Evolutionary conservation across 2,113 vertebrate genomes (phyloP).

Genomic region (Copsychus sechellarum): DNA sequence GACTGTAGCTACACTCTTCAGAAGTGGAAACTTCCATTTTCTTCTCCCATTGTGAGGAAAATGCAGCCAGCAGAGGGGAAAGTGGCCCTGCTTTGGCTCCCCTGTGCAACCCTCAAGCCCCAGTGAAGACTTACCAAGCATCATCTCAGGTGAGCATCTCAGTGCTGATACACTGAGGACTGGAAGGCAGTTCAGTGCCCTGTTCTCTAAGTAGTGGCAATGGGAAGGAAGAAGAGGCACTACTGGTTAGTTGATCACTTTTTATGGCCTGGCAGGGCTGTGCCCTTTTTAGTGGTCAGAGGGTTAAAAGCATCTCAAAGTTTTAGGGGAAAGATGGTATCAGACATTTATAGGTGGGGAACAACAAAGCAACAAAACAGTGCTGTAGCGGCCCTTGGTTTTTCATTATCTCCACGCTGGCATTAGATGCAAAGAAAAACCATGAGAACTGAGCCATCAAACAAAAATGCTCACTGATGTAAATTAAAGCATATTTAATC

Average conservation of each 20-base stretch:
- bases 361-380: background rate
- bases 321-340: background rate
- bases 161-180: background rate
- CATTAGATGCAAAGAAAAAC: background rate
- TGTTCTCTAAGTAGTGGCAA: background rate
- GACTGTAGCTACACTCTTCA: background rate
- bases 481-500: background rate
- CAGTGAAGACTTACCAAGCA: background rate
- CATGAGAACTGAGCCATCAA: background rate
- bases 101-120: background rate
- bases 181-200: background rate
- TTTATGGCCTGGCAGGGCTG: background rate
- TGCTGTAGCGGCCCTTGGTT: background rate
- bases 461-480: background rate
- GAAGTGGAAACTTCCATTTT: background rate
- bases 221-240: background rate
- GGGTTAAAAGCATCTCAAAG: background rate
- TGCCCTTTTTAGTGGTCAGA: background rate
- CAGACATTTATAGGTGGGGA: background rate
- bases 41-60: background rate
- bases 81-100: background rate
- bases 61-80: background rate
- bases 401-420: background rate
- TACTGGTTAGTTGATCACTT: background rate
- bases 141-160: background rate